Evolutionary conservation across 2,113 vertebrate species (phyloP), one percentile per base, ranked within the genome.

Genomic region (Ornithorhynchus anatinus): DNA sequence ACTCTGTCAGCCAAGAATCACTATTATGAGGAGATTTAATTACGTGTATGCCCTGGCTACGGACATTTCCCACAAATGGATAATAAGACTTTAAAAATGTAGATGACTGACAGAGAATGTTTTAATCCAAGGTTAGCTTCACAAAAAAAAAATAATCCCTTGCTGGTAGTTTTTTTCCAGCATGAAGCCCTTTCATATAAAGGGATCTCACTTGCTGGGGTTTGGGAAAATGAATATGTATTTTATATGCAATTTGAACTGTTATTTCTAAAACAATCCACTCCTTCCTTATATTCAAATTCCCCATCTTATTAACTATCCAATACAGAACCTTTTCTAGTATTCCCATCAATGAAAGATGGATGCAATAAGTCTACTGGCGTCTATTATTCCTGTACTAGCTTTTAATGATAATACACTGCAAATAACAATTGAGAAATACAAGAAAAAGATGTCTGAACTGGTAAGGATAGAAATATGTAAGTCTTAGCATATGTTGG

Each of bases 11-110:
- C 52, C 53, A 38, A 8, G 56, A 65, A 59, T 47, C 59, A 40
- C 39, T 50, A 36, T 31, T 64, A 60, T 2, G n/a, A 77, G 69
- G 58, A 81, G 50, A 65, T 80, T 69, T 82, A 80, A 76, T 76
- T 67, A 80, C 59, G 61, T 59, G 76, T n/a, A 22, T 72, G 61
- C n/a, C 65, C 29, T 4, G 38, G 59, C 52, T 61, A 15, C 65
- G 80, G 84, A 36, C 71, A 45, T 37, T 72, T 38, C 8, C 17
- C 27, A 56, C 32, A 59, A 40, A 53, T 1, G 58, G 44, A 51
- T 17, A 37, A 59, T n/a, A 56, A 53, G 61, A 61, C 29, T n/a
- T 54, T 25, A 58, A 68, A 71, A 9, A 11, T 1, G 4, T 42
- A 69, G 47, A 68, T 31, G 69, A 80, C 37, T 27, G 25, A 36